These are phyloP conservation scores for Macropus fuliginosus DNA, from an alignment of 2,797 vertebrate species.

Conservation along the genomic window DNA sequence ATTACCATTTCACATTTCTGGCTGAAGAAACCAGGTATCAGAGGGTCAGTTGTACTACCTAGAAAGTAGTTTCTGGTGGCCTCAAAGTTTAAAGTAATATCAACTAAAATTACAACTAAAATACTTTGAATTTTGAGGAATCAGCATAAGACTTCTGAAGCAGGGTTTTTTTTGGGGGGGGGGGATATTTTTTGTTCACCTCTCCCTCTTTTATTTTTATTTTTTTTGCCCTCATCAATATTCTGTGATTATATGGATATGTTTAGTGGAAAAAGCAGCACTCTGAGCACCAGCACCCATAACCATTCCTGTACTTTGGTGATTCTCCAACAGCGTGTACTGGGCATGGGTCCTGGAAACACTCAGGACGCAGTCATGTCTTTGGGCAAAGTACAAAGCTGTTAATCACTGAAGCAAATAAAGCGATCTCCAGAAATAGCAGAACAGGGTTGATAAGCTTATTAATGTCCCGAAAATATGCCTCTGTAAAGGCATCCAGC, in stretches of 20 bases:
- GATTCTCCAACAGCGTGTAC: slow-evolving; percentile 5
- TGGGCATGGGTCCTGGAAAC: slow-evolving; percentile 27
- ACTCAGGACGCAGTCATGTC: slow-evolving; percentile 24
- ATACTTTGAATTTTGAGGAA: background rate
- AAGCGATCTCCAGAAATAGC: slow-evolving; percentile 5
- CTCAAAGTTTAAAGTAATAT: background rate
- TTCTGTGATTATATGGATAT: slow-evolving; percentile 10
- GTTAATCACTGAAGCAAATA: slow-evolving; percentile 45
- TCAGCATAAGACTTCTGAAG: slow-evolving; percentile 14
- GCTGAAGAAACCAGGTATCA: background rate
- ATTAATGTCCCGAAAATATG: background rate
- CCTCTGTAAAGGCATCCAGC: background rate
- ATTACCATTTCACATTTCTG: background rate
- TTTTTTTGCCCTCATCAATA: background rate
- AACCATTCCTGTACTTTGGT: background rate
- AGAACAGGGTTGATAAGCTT: background rate
- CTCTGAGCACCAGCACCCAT: background rate
- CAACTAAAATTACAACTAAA: background rate
- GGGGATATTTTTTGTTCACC: background rate
- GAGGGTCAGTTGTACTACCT: background rate
- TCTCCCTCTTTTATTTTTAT: background rate
- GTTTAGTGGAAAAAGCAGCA: background rate
- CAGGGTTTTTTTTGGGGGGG: background rate
- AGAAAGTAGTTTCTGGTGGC: background rate
- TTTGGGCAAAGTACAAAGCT: slow-evolving; percentile 45